Percentiles rank a stretch among this genome's conserved stretches.
Conservation (phyloP, 2,797 vertebrate species). For the Arnoldichthys spilopterus region DNA sequence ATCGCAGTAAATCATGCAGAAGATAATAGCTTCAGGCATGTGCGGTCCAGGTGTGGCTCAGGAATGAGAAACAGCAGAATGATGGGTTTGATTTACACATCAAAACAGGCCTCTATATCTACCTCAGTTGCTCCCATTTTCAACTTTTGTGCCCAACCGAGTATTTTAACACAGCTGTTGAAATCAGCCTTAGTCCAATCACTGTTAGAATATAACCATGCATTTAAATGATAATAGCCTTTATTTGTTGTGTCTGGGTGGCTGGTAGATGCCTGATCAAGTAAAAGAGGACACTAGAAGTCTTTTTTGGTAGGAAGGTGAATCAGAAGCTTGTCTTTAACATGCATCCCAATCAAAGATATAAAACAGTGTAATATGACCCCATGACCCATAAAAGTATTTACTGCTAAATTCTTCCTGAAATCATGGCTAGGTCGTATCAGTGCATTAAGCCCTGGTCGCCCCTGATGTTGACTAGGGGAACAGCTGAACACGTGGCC, state of each 20-base stretch:
- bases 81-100: background rate
- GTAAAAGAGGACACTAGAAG: too few species aligned
- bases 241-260: too few species aligned
- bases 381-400: background rate
- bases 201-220: background rate
- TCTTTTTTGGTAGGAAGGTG: background rate
- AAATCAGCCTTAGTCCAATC: too few species aligned
- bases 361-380: background rate
- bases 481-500: background rate
- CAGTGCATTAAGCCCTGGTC: background rate
- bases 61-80: constrained; percentile 31
- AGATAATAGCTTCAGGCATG: constrained; percentile 39
- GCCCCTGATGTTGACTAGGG: background rate
- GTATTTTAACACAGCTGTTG: background rate
- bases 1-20: background rate
- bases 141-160: too few species aligned
- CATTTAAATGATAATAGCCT: background rate
- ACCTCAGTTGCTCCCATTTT: background rate
- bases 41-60: constrained; percentile 55
- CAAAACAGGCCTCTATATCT: too few species aligned
- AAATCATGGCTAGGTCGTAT: too few species aligned
- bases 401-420: too few species aligned
- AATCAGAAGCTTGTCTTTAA: background rate
- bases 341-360: background rate
- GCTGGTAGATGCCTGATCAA: too few species aligned